These are phyloP conservation scores for Oreortyx pictus DNA, from an alignment of 2,797 vertebrate genomes.

Conservation along the genomic window DNA sequence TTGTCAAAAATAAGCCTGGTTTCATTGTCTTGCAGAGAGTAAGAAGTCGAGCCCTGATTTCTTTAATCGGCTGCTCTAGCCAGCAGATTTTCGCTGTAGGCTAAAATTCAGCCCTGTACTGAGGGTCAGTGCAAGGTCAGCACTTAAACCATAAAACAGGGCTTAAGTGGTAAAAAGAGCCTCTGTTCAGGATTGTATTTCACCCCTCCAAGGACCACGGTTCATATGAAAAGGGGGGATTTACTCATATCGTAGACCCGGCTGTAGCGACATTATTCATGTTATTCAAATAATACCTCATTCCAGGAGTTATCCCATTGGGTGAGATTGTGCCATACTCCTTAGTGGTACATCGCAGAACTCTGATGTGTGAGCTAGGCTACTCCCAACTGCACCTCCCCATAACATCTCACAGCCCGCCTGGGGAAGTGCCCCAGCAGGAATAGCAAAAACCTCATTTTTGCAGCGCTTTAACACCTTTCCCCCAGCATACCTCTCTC, in stretches of 20 bases:
- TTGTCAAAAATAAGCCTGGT: constrained; percentile 54
- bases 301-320: constrained; percentile 13
- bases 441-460: not conserved
- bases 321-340: not conserved
- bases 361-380: not conserved
- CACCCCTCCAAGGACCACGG: constrained; percentile 35
- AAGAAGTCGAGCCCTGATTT: constrained; percentile 45
- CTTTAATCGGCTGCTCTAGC: constrained; percentile 36
- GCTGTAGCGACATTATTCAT: constrained; percentile 3
- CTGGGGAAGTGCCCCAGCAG: not conserved
- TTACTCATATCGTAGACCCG: constrained; percentile 41
- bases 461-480: not conserved
- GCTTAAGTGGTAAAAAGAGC: constrained; percentile 68
- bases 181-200: constrained; percentile 67
- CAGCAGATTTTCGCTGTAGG: constrained; percentile 41
- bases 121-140: constrained; percentile 64
- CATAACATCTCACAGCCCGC: not conserved
- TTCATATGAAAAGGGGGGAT: constrained; percentile 50
- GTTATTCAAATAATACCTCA: not conserved
- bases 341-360: not conserved
- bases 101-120: constrained; percentile 57
- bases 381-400: not conserved
- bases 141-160: constrained; percentile 71
- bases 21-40: constrained; percentile 62
- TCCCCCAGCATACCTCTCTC: not conserved